Evolutionary conservation across 2,113 vertebrate species (phyloP), one percentile per base, ranked within the genome.

Genomic region (Cryptoleucopteryx plumbea): DNA sequence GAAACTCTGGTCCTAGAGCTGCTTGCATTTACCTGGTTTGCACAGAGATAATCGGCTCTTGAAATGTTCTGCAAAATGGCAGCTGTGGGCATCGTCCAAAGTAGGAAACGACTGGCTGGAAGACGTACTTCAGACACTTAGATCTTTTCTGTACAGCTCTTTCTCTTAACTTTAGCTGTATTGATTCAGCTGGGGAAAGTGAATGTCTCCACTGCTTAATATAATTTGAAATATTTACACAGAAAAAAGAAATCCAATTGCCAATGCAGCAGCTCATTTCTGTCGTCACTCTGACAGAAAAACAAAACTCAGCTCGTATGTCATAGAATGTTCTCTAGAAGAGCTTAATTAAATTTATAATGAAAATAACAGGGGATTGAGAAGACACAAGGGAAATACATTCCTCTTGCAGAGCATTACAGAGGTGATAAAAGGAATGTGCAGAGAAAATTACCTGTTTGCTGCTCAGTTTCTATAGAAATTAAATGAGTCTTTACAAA

Each of bases 381-480:
- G 91, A 93, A 93, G 81, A 53, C 73, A 58, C 22, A 40, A 72
- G 86, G 93, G 96, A 90, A 95, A 97, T 70, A 45, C 52, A 22
- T 53, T 62, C 43, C 84, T 94, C 77, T 89, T 48, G 83, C 77
- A 85, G 83, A 94, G 86, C 65, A 26, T 78, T 86, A 79, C 52
- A 71, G 92, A 80, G 82, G 86, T 92, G 78, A 90, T 84, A 77
- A 86, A 95, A 95, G 91, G 70, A 90, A 85, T 94, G 78, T 89
- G 63, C 77, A 92, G 95, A 73, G 91, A 95, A 97, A 97, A 96
- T 94, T 96, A 89, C 89, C 94, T 96, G 93, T 87, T 96, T 95
- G 96, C 78, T 92, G 89, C 86, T 94, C 73, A 95, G 89, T 95
- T 97, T 96, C 95, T 95, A 89, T 91, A 96, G 97, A 87, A 97